These are phyloP conservation scores for Rhea americana DNA, from an alignment of 2,113 vertebrate species.

Conservation along the genomic window DNA sequence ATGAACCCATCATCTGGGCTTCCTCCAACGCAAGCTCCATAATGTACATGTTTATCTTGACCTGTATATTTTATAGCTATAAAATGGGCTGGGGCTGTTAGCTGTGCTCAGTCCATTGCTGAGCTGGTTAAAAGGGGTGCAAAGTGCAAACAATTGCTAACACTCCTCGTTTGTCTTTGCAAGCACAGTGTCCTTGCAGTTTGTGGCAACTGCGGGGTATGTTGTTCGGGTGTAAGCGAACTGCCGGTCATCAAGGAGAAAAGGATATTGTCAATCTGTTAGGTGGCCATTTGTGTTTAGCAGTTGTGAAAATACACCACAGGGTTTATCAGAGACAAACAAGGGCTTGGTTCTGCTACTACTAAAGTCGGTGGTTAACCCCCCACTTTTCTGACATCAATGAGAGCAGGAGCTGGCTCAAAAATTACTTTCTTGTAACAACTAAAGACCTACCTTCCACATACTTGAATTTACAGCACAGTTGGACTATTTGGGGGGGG, in stretches of 20 bases:
- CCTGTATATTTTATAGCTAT: not conserved
- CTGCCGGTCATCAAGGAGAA: not conserved
- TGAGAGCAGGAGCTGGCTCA: not conserved
- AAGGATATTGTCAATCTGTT: accelerated
- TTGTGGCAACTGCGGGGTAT: not conserved
- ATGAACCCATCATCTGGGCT: not conserved
- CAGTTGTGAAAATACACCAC: not conserved
- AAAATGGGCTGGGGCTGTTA: not conserved
- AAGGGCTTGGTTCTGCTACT: not conserved
- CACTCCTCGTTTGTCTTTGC: not conserved
- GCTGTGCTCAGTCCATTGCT: not conserved
- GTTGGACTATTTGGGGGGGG: not conserved
- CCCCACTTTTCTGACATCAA: accelerated
- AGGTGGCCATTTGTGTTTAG: not conserved
- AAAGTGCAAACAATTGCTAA: not conserved
- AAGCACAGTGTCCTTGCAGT: not conserved
- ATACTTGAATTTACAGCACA: conserved; percentile 29
- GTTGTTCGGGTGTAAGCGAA: not conserved
- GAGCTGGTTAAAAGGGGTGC: not conserved
- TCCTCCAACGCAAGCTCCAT: not conserved
- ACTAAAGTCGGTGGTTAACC: accelerated
- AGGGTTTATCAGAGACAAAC: not conserved
- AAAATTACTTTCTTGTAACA: not conserved
- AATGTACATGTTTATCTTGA: not conserved
- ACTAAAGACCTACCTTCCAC: not conserved